Conservation (phyloP, 2,888 invertebrate genomes). For the Drosophila hamatofila region DNA sequence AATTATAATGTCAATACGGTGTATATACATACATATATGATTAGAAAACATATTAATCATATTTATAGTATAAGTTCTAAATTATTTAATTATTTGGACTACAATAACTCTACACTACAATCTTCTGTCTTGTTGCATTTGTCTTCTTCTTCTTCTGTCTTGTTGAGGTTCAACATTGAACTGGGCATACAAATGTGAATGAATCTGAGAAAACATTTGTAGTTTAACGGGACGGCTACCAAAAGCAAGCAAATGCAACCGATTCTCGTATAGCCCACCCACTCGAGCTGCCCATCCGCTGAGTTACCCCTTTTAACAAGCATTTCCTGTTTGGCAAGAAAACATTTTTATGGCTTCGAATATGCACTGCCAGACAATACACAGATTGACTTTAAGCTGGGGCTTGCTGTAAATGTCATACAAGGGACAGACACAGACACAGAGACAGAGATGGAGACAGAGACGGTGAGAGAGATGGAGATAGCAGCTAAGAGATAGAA, state of each 20-base stretch:
- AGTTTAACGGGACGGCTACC: constrained; percentile 23
- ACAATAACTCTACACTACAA: too few relatives aligned
- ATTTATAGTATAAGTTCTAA: too few relatives aligned
- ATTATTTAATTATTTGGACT: too few relatives aligned
- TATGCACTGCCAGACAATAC: constrained; percentile 65
- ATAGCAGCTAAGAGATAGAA: constrained; percentile 57
- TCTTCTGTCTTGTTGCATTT: constrained; percentile 13
- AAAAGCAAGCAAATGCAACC: background rate
- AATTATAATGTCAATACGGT: background rate
- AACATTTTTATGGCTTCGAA: constrained; percentile 75
- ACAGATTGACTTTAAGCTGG: constrained; percentile 74
- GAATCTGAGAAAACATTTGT: constrained; percentile 41
- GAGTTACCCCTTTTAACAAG: constrained; percentile 26
- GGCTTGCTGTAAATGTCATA: constrained; percentile 70
- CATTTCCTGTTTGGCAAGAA: constrained; percentile 69
- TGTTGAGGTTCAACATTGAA: constrained; percentile 1
- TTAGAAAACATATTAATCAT: too few relatives aligned
- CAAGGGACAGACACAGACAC: constrained; percentile 11
- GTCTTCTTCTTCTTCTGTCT: background rate
- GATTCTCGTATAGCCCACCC: constrained; percentile 2
- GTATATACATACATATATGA: too few relatives aligned
- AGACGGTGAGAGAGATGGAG: background rate
- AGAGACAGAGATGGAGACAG: constrained; percentile 60
- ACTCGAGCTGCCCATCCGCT: constrained; percentile 10
- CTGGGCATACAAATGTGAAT: constrained; percentile 17